Base-by-base conservation (phyloP, 1,140 invertebrate species). In the Stenopsyche tienmushanensis region DNA sequence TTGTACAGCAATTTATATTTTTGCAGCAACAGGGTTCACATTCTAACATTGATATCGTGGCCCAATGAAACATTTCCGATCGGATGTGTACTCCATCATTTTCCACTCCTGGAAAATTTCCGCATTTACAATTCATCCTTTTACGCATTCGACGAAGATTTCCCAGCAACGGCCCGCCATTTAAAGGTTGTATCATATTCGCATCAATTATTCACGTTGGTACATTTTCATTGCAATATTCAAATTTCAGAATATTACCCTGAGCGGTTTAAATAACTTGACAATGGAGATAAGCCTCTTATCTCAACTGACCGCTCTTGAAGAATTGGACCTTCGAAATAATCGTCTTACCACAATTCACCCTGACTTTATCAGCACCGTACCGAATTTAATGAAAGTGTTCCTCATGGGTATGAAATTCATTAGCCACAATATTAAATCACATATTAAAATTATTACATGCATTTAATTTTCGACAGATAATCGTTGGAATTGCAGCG, bases 401-500 rank as follows among this genome's bases (percentile, higher is more conserved):
- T 74, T 70, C 67, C 69, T 57, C 8, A 3, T 42, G 18, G 24
- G 54, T 57, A 34, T 26, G 25, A 34, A n/a, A n/a, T n/a, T n/a
- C n/a, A n/a, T n/a, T n/a, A n/a, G n/a, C n/a, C n/a, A n/a, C n/a
- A n/a, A n/a, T n/a, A n/a, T n/a, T n/a, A n/a, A n/a, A n/a, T n/a
- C n/a, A n/a, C n/a, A n/a, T n/a, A n/a, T n/a, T n/a, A n/a, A n/a
- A n/a, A n/a, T n/a, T n/a, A n/a, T n/a, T n/a, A n/a, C n/a, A n/a
- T n/a, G n/a, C n/a, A n/a, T n/a, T n/a, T n/a, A n/a, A n/a, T n/a
- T n/a, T n/a, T n/a, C n/a, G 9, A 65, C 50, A 79, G 78, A 73
- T 65, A 80, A 80, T 65, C 73, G 73, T 54, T 81, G 79, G 79
- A 78, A 81, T 47, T 81, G 79, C 66, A 80, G 77, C 65, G 77